Conservation (phyloP, 2,797 vertebrate genomes). For the Limosa lapponica region DNA sequence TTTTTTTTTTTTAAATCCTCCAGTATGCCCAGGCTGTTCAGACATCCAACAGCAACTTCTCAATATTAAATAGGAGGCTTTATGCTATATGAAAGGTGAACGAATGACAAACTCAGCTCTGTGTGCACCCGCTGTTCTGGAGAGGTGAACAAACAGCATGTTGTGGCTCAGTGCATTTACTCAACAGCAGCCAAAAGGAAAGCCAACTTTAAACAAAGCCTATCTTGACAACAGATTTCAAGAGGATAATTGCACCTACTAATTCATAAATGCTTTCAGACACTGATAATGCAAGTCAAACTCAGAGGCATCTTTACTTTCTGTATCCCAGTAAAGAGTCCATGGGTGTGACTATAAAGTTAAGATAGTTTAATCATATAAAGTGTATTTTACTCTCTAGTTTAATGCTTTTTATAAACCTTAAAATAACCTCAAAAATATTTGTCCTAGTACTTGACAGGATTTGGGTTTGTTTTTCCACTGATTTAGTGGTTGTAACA, state of each 20-base stretch:
- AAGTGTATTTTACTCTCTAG: not conserved
- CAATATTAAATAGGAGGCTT: slow-evolving; percentile 11
- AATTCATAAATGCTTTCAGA: not conserved
- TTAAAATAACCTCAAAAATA: slow-evolving; percentile 52
- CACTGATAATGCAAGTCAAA: not conserved
- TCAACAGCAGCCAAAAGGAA: not conserved
- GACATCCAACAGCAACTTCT: slow-evolving; percentile 3
- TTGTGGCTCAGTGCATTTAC: not conserved
- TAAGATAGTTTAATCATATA: not conserved
- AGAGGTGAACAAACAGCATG: not conserved
- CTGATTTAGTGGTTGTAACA: not conserved
- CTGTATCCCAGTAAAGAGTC: not conserved
- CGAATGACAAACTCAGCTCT: not conserved
- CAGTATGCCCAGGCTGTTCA: not conserved
- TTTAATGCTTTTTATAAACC: slow-evolving; percentile 23
- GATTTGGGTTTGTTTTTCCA: slow-evolving; percentile 41
- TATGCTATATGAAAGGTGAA: not conserved
- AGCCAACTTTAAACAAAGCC: slow-evolving; percentile 1
- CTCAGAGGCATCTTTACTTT: not conserved
- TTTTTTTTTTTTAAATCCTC: not conserved
- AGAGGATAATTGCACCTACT: not conserved
- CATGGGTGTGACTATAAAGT: not conserved
- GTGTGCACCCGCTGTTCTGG: not conserved
- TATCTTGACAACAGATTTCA: not conserved
- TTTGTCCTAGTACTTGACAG: slow-evolving; percentile 20